Evolutionary conservation across 2,888 invertebrate species (phyloP).

Genomic region (Drosophila tanythrix): DNA sequence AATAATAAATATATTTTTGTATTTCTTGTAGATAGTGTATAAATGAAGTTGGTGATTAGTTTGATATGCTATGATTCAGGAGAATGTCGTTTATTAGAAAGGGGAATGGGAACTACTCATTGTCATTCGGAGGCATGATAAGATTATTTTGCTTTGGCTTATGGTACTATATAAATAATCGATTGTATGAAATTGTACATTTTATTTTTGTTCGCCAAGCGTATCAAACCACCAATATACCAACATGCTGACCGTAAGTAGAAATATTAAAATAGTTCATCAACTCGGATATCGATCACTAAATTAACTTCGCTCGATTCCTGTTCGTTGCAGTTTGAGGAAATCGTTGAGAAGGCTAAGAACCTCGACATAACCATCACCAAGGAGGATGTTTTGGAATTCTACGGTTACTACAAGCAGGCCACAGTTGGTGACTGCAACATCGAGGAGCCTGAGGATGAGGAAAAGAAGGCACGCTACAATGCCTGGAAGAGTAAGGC

Average conservation of each 20-base stretch:
- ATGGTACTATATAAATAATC: conserved; percentile 56
- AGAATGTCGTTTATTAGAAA: conserved; percentile 21
- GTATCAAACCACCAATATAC: conserved; percentile 35
- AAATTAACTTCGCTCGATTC: neutral
- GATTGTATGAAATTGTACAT: conserved; percentile 35
- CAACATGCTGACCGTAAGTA: conserved; percentile 79
- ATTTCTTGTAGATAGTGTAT: neutral
- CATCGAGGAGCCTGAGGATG: conserved; percentile 94
- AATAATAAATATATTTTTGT: neutral
- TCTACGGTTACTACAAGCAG: conserved; percentile 95
- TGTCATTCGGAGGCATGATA: conserved; percentile 35
- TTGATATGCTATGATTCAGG: conserved; percentile 9
- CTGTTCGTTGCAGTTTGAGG: conserved; percentile 87
- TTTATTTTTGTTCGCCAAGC: conserved; percentile 54
- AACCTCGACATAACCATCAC: conserved; percentile 90
- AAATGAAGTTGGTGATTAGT: neutral
- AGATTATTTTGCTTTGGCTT: conserved; percentile 36
- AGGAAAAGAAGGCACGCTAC: conserved; percentile 97
- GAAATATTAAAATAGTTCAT: neutral
- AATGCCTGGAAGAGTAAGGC: conserved; percentile 94
- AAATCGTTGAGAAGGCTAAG: conserved; percentile 90
- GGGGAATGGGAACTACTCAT: conserved; percentile 9
- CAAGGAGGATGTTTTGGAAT: conserved; percentile 91
- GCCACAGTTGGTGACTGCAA: conserved; percentile 92
- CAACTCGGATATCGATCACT: neutral